These are phyloP conservation scores for Crematogaster levior DNA, from an alignment of 2,888 invertebrate genomes.

Conservation along the genomic window DNA sequence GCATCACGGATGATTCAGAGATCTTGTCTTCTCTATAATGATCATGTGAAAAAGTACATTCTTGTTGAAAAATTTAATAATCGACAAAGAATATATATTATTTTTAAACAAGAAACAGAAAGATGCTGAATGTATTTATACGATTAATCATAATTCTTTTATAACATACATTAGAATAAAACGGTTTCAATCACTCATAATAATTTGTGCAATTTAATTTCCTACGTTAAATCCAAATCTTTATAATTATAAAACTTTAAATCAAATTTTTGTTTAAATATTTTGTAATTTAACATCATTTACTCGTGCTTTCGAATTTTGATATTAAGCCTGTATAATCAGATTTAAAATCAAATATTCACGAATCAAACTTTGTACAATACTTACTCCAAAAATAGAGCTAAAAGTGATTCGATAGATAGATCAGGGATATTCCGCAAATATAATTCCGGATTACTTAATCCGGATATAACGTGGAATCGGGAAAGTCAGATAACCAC, in stretches of 20 bases:
- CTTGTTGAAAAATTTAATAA: background rate
- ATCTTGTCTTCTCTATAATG: slow-evolving; percentile 30
- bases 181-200: background rate
- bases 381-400: background rate
- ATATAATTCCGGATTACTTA: slow-evolving; percentile 20
- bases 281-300: background rate
- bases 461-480: slow-evolving; percentile 41
- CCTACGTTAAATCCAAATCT: background rate
- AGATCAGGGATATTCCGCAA: background rate
- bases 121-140: background rate
- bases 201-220: background rate
- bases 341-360: background rate
- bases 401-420: background rate
- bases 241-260: background rate
- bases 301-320: background rate
- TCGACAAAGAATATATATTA: too few relatives aligned
- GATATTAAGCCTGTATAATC: background rate
- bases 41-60: background rate
- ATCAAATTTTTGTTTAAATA: background rate
- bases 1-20: slow-evolving; percentile 31
- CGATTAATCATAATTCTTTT: background rate
- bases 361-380: background rate
- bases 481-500: slow-evolving; percentile 34
- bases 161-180: background rate
- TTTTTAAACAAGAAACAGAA: background rate